Evolutionary conservation across 2,797 vertebrate species (phyloP).

Genomic region (Tenualosa ilisha): DNA sequence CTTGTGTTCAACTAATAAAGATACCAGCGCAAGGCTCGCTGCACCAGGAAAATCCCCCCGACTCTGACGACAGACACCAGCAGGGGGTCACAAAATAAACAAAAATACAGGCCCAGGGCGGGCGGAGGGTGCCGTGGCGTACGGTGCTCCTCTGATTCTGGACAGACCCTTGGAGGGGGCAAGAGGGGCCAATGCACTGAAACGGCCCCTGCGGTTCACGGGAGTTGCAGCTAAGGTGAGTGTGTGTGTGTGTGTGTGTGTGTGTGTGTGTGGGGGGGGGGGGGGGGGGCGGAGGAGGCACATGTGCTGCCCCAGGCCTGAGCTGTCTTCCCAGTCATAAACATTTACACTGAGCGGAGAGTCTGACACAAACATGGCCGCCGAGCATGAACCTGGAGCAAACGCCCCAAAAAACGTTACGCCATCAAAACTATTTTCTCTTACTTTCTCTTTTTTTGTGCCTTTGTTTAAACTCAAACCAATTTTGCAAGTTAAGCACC

Average conservation of each 20-base stretch:
- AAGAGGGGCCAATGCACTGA: background rate
- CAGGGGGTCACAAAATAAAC: conserved; percentile 52
- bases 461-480: conserved; percentile 5
- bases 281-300: too few relatives aligned
- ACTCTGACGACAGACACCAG: conserved; percentile 49
- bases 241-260: background rate
- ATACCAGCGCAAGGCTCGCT: conserved; percentile 50
- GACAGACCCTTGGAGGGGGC: background rate
- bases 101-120: conserved; percentile 20
- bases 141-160: background rate
- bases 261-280: too few relatives aligned
- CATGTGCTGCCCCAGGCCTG: background rate
- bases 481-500: conserved; percentile 22
- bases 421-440: background rate
- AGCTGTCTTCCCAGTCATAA: conserved; percentile 8
- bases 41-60: conserved; percentile 37
- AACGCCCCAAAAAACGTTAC: conserved; percentile 8
- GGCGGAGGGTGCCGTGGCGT: background rate
- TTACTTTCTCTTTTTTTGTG: background rate
- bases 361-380: background rate
- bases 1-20: conserved; percentile 65
- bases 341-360: conserved; percentile 7
- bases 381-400: background rate
- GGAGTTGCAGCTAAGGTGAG: background rate
- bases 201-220: background rate